Percentiles rank a stretch among this genome's conserved stretches.
Evolutionary conservation across 2,113 vertebrate species (phyloP).

Genomic region (Cryptomyrus ogoouensis): DNA sequence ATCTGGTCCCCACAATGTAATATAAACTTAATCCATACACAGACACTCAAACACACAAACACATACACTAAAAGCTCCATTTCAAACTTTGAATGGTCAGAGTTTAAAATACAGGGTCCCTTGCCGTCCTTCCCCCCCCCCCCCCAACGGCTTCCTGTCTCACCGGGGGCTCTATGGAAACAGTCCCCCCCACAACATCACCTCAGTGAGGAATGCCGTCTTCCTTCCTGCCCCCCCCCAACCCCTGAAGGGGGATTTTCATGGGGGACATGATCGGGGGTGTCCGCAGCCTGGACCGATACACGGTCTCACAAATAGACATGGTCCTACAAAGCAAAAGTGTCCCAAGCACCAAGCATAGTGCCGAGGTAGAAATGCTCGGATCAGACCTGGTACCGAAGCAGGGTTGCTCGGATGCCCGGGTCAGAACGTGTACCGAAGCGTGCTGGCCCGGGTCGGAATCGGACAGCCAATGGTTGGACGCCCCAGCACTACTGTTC

Average conservation of each 20-base stretch:
- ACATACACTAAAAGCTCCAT: background rate
- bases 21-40: no score
- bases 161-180: background rate
- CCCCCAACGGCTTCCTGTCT: background rate
- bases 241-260: background rate
- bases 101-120: background rate
- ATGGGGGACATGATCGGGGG: background rate
- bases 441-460: background rate
- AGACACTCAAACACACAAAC: background rate
- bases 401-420: background rate
- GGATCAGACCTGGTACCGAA: background rate
- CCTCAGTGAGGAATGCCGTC: background rate
- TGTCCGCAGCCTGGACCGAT: background rate
- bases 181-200: background rate
- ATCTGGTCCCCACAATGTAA: no score
- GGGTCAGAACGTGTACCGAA: background rate
- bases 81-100: background rate
- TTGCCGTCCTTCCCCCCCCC: background rate
- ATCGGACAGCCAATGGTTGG: background rate
- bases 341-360: background rate
- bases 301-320: background rate
- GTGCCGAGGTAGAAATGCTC: background rate
- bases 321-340: background rate
- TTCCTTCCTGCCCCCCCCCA: background rate
- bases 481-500: background rate